Conservation (phyloP, 35 echinoderm and acorn worm genomes). For the Apostichopus californicus region DNA sequence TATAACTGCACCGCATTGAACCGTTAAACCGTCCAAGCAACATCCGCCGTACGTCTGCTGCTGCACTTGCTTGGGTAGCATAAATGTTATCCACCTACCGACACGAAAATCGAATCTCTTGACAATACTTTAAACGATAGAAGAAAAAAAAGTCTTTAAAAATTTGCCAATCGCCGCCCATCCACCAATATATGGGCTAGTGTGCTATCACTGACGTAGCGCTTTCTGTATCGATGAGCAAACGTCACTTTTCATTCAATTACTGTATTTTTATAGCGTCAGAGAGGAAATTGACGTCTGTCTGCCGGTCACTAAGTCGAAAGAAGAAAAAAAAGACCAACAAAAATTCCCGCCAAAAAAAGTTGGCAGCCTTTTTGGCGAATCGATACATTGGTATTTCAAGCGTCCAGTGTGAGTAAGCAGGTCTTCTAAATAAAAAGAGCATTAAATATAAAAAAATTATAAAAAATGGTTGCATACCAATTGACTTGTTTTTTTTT, state of each 20-base stretch:
- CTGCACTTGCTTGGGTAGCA: too few relatives aligned
- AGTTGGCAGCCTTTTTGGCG: neutral
- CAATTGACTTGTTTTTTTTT: too few relatives aligned
- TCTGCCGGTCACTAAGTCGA: neutral
- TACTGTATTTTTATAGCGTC: slow-evolving; percentile 5
- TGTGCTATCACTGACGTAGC: neutral
- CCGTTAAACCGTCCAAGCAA: too few relatives aligned
- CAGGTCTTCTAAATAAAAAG: neutral
- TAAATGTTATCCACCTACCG: too few relatives aligned
- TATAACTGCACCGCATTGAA: too few relatives aligned
- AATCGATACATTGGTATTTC: neutral
- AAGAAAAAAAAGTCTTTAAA: too few relatives aligned
- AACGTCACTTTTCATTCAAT: slow-evolving; percentile 1
- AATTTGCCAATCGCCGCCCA: too few relatives aligned
- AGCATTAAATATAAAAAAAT: neutral
- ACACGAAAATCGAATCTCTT: too few relatives aligned
- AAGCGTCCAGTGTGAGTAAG: neutral
- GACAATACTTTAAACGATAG: too few relatives aligned
- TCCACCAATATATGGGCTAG: neutral
- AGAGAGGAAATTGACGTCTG: neutral
- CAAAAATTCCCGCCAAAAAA: neutral
- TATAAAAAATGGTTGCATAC: neutral
- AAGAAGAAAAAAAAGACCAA: neutral
- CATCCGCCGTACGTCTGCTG: too few relatives aligned
- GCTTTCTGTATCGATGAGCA: neutral